Percentiles rank a stretch among this genome's conserved stretches.
These are phyloP conservation scores for Globodera rostochiensis DNA, from an alignment of 1,140 invertebrate genomes.

Conservation along the genomic window DNA sequence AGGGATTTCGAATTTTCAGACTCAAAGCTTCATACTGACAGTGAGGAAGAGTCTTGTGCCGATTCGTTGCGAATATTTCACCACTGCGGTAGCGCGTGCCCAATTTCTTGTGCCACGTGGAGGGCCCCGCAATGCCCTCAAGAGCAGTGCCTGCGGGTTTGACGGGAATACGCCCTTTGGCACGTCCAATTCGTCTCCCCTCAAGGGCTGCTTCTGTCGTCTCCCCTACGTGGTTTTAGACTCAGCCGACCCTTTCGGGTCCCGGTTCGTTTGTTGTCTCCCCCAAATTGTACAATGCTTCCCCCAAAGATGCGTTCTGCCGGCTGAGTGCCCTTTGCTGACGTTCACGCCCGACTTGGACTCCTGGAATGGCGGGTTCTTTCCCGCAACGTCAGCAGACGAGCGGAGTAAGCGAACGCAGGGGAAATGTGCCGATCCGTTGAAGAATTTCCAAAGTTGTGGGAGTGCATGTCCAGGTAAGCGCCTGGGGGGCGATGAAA, in stretches of 20 bases:
- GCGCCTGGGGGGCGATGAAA: slow-evolving; percentile 1
- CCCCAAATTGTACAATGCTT: background rate
- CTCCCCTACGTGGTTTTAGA: slow-evolving; percentile 41
- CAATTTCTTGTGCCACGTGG: slow-evolving; percentile 43
- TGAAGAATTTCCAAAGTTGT: slow-evolving; percentile 44
- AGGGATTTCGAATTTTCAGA: slow-evolving; percentile 13
- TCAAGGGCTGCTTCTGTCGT: slow-evolving; percentile 40
- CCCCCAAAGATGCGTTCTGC: slow-evolving; percentile 33
- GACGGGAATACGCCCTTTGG: background rate
- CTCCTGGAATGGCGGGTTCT: slow-evolving; percentile 33
- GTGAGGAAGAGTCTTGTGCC: slow-evolving; percentile 34
- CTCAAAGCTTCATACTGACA: background rate
- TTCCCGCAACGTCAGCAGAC: background rate
- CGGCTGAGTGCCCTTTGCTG: slow-evolving; percentile 40
- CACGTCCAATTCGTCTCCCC: background rate
- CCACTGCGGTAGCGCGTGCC: slow-evolving; percentile 37
- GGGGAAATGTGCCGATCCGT: slow-evolving; percentile 33
- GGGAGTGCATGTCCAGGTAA: slow-evolving; percentile 35
- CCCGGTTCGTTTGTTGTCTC: slow-evolving; percentile 17
- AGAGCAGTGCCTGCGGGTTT: slow-evolving; percentile 29
- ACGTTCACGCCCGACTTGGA: slow-evolving; percentile 30
- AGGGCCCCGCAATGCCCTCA: slow-evolving; percentile 18
- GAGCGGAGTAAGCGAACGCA: background rate
- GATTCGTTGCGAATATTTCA: slow-evolving; percentile 32
- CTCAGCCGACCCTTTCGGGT: slow-evolving; percentile 33